These are phyloP conservation scores for Amitus sp. DNA, from an alignment of 2,888 invertebrate species.

Conservation along the genomic window DNA sequence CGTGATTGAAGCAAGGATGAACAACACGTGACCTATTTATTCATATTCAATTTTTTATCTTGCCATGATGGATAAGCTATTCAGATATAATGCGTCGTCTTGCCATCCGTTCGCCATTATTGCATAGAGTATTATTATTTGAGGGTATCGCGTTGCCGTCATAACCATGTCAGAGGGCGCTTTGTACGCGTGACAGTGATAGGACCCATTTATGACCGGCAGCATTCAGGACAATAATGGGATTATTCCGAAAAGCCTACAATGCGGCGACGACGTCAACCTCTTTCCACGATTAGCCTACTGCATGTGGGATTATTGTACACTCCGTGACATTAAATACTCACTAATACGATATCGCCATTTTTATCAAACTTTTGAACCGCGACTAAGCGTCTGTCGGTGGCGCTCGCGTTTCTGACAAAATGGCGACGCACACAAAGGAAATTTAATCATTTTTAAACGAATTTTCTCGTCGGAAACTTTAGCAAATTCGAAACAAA, in stretches of 20 bases:
- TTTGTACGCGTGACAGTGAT: constrained; percentile 56
- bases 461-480: too few relatives aligned
- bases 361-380: too few relatives aligned
- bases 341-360: neutral
- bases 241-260: constrained; percentile 48
- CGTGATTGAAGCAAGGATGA: constrained; percentile 52
- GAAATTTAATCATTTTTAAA: too few relatives aligned
- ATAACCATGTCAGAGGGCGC: constrained; percentile 59
- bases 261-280: constrained; percentile 23
- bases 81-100: constrained; percentile 38
- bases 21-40: constrained; percentile 52
- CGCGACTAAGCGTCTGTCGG: too few relatives aligned
- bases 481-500: too few relatives aligned
- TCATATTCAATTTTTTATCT: constrained; percentile 60
- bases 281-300: constrained; percentile 5
- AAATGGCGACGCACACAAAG: too few relatives aligned
- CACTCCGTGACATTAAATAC: neutral
- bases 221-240: constrained; percentile 55
- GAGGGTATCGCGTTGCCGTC: constrained; percentile 63
- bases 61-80: constrained; percentile 44
- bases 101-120: constrained; percentile 48
- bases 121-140: constrained; percentile 45
- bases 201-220: constrained; percentile 49
- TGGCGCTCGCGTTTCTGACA: too few relatives aligned
- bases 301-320: neutral